Conservation (phyloP, 23 tunicate species). For the Halocynthia aurantium region DNA sequence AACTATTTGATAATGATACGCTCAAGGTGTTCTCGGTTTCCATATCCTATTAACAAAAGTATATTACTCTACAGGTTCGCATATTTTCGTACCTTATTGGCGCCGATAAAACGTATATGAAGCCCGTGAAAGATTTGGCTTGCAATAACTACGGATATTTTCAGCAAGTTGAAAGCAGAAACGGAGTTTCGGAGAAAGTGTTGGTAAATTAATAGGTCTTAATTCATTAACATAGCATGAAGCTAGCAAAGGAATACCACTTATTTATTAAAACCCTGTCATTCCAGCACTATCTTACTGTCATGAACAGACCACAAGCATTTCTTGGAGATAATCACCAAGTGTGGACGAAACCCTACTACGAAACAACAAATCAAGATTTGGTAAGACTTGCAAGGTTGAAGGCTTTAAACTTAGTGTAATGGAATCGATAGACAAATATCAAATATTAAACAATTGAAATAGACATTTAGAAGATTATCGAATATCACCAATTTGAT, state of each 20-base stretch:
- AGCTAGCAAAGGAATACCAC: too few relatives aligned
- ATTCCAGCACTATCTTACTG: slow-evolving; percentile 48
- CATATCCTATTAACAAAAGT: background rate
- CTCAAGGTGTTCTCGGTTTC: background rate
- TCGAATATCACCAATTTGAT: too few relatives aligned
- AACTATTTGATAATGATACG: too few relatives aligned
- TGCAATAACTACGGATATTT: slow-evolving; percentile 76
- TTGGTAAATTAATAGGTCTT: slow-evolving; percentile 26
- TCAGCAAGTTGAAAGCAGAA: slow-evolving; percentile 66
- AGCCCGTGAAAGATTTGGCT: slow-evolving; percentile 58
- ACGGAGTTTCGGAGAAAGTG: slow-evolving; percentile 65
- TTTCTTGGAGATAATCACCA: slow-evolving; percentile 39
- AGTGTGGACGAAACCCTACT: slow-evolving; percentile 77
- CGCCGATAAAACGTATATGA: slow-evolving; percentile 42
- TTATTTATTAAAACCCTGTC: background rate
- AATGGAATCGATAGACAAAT: too few relatives aligned
- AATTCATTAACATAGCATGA: too few relatives aligned
- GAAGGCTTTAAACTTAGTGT: too few relatives aligned
- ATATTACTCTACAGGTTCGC: slow-evolving; percentile 39
- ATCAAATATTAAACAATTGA: too few relatives aligned
- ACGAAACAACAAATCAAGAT: slow-evolving; percentile 25
- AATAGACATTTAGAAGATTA: too few relatives aligned
- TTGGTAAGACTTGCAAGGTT: slow-evolving; percentile 14
- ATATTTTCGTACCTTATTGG: slow-evolving; percentile 75
- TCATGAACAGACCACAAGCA: slow-evolving; percentile 70